Percentiles rank a stretch among this genome's conserved stretches.
phyloP scores from a whole-genome alignment of 1,140 invertebrate genomes.

The Eumeta japonica region DNA sequence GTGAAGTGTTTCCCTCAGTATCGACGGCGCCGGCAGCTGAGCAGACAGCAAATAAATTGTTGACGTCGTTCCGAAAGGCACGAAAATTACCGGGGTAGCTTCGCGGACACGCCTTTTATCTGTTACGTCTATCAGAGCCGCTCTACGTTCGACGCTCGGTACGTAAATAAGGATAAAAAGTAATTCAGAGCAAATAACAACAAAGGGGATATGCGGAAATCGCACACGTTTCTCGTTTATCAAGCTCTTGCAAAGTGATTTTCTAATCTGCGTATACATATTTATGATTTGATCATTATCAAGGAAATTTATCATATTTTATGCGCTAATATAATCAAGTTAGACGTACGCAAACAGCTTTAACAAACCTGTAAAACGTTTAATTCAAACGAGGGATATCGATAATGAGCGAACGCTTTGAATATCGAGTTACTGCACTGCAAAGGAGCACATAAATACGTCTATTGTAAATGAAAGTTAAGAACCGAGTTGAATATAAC shows the following conservation, averaged over 20 bases:
- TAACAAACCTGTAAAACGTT: too few relatives aligned
- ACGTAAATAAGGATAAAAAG: constrained; percentile 33
- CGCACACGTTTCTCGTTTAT: too few relatives aligned
- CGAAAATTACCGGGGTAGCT: constrained; percentile 36
- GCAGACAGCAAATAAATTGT: constrained; percentile 45
- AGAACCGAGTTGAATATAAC: not conserved
- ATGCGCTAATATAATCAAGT: too few relatives aligned
- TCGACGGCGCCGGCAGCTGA: constrained; percentile 23
- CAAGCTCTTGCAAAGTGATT: too few relatives aligned
- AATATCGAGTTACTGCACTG: constrained; percentile 3
- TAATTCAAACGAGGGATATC: too few relatives aligned
- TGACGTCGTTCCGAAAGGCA: constrained; percentile 45
- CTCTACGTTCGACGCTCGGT: constrained; percentile 22
- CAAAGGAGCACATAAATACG: constrained; percentile 8
- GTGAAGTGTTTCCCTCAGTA: constrained; percentile 28
- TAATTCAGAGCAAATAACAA: constrained; percentile 29
- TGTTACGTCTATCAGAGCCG: constrained; percentile 45
- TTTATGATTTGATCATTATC: too few relatives aligned
- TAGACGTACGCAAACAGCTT: too few relatives aligned
- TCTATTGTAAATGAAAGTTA: constrained; percentile 4
- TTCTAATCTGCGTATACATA: too few relatives aligned
- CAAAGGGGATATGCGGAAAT: constrained; percentile 14
- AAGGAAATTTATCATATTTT: too few relatives aligned
- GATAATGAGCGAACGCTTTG: constrained; percentile 3
- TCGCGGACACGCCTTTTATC: constrained; percentile 48